phyloP scores from a whole-genome alignment of 92 coral and sea anemone genomes.

The Nematostella vectensis region DNA sequence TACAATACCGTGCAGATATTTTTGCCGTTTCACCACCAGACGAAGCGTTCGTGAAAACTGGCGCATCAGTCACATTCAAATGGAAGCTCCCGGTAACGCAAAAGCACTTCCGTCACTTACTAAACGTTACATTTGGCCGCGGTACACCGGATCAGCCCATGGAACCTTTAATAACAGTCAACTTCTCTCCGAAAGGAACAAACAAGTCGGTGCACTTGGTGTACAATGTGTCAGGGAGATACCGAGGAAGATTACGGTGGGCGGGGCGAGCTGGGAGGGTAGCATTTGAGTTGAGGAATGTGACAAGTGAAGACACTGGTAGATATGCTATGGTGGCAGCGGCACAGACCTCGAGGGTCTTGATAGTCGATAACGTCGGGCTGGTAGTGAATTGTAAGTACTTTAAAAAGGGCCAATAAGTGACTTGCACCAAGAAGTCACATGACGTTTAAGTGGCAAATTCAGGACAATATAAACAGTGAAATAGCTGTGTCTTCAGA shows the following conservation, averaged over 20 bases:
- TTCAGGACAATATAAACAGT: too few relatives aligned
- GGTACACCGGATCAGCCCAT: background rate
- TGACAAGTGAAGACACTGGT: conserved; percentile 12
- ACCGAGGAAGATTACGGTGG: conserved; percentile 17
- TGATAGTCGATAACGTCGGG: conserved; percentile 20
- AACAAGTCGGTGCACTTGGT: conserved; percentile 9
- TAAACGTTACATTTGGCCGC: conserved; percentile 9
- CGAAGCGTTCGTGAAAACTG: conserved; percentile 9
- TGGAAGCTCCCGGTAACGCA: conserved; percentile 10
- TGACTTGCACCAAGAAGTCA: too few relatives aligned
- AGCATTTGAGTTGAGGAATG: conserved; percentile 10
- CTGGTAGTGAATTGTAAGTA: conserved; percentile 23
- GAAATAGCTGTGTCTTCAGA: too few relatives aligned
- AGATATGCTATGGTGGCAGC: conserved; percentile 22
- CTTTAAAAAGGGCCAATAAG: too few relatives aligned
- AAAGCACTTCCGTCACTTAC: conserved; percentile 1
- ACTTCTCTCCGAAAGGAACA: background rate
- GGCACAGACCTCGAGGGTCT: background rate
- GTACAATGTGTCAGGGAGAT: conserved; percentile 10
- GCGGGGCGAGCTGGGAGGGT: conserved; percentile 5
- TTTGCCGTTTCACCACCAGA: conserved; percentile 15
- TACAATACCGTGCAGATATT: too few relatives aligned
- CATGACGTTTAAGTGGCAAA: too few relatives aligned
- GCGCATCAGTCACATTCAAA: conserved; percentile 5
- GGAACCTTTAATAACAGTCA: conserved; percentile 13